Percentiles rank a stretch among this genome's conserved stretches.
These are phyloP conservation scores for Alosa alosa DNA, from an alignment of 2,113 vertebrate species.

Conservation along the genomic window DNA sequence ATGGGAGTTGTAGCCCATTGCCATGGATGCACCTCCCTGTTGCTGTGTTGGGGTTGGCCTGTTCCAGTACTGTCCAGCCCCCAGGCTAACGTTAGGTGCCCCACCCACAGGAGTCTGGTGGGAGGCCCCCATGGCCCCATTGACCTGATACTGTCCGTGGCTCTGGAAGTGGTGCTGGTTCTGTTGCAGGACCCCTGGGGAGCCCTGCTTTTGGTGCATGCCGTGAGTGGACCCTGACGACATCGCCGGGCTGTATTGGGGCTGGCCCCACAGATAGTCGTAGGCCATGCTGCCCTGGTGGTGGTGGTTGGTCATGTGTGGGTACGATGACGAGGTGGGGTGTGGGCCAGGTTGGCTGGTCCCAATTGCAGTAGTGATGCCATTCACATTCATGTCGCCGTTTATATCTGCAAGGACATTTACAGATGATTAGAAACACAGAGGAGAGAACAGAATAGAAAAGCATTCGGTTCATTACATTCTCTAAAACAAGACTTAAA, in stretches of 20 bases:
- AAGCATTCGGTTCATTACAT: neutral
- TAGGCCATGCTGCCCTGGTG: conserved; percentile 78
- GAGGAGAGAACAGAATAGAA: conserved; percentile 5
- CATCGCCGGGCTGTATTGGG: conserved; percentile 76
- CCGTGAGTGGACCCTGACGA: conserved; percentile 63
- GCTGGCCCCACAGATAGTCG: conserved; percentile 90
- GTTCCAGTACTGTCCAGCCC: conserved; percentile 82
- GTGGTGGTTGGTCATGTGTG: conserved; percentile 75
- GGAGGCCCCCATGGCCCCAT: conserved; percentile 75
- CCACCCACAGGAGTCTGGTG: conserved; percentile 68
- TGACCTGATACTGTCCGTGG: conserved; percentile 85
- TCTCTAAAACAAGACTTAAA: neutral
- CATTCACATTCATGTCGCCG: conserved; percentile 95
- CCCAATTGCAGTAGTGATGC: conserved; percentile 92
- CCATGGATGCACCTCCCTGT: conserved; percentile 72
- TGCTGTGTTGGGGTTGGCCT: conserved; percentile 79
- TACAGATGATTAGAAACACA: neutral
- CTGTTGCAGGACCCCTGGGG: conserved; percentile 66
- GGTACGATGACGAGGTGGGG: conserved; percentile 75
- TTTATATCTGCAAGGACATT: conserved; percentile 80
- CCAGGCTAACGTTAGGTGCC: conserved; percentile 70
- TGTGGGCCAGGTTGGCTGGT: conserved; percentile 83
- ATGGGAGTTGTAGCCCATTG: conserved; percentile 69
- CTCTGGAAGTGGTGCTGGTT: conserved; percentile 75
- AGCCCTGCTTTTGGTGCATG: conserved; percentile 81